Conservation (phyloP, 2,797 vertebrate genomes). For the Melanotaenia nigrans region DNA sequence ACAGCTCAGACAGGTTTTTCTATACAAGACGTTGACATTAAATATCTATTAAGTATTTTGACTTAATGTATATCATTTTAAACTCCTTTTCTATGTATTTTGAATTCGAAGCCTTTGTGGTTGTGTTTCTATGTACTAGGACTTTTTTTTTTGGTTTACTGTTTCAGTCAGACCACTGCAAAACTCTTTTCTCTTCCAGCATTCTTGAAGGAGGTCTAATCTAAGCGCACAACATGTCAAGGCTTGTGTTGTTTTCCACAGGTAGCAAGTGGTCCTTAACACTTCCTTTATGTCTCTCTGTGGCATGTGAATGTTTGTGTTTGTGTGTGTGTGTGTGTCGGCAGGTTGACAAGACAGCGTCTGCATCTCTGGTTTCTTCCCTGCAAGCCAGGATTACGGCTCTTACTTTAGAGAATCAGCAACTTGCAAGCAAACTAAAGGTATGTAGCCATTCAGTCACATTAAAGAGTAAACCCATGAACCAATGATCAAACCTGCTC, state of each 20-base stretch:
- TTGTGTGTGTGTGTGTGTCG: constrained; percentile 47
- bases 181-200: constrained; percentile 63
- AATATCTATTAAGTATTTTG: background rate
- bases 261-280: constrained; percentile 68
- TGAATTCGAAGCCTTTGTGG: background rate
- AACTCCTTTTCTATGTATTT: background rate
- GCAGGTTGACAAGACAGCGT: constrained; percentile 78
- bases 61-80: background rate
- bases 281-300: constrained; percentile 51
- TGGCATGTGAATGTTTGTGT: constrained; percentile 33
- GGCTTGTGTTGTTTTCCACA: constrained; percentile 67
- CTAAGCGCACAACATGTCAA: constrained; percentile 59
- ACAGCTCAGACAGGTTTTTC: background rate
- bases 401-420: constrained; percentile 93
- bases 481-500: constrained; percentile 1
- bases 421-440: constrained; percentile 90
- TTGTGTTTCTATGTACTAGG: background rate
- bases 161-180: constrained; percentile 15
- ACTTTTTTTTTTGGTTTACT: constrained; percentile 3
- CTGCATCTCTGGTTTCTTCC: constrained; percentile 85
- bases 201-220: constrained; percentile 73
- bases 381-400: constrained; percentile 92
- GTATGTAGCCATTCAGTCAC: constrained; percentile 67
- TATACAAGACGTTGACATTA: too few relatives aligned
- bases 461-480: constrained; percentile 10